A percentile compares a stretch with the other conserved stretches of the same genome.
Conservation (phyloP, 1,140 invertebrate species). For the Trachymyrmex cornetzi region DNA sequence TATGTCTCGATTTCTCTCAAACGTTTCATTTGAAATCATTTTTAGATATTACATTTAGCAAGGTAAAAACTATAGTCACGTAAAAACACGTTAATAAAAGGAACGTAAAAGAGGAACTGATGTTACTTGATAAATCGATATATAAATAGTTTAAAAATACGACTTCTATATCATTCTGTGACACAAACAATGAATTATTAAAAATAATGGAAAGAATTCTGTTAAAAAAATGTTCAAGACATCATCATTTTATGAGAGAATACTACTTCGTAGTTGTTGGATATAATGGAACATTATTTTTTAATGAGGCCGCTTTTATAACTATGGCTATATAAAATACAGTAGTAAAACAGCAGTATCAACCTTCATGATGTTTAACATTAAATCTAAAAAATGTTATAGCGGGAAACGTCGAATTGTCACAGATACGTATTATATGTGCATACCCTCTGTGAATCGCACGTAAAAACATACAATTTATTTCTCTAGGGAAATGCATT, state of each 20-base stretch:
- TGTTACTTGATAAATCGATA: neutral
- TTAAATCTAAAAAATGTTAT: constrained; percentile 39
- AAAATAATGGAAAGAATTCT: constrained; percentile 10
- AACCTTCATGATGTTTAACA: constrained; percentile 15
- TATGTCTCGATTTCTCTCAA: neutral
- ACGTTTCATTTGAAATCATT: neutral
- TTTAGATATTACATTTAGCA: neutral
- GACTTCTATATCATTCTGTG: neutral
- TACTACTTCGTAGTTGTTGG: neutral
- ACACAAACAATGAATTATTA: neutral
- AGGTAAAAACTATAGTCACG: neutral
- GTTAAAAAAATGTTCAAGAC: constrained; percentile 25
- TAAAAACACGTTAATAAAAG: neutral
- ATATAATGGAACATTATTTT: constrained; percentile 39
- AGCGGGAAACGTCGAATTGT: constrained; percentile 40
- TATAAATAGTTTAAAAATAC: neutral
- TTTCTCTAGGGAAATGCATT: neutral
- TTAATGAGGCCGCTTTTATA: constrained; percentile 38
- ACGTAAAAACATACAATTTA: constrained; percentile 3
- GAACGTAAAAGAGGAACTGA: neutral
- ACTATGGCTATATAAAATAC: neutral
- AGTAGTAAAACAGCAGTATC: constrained; percentile 6
- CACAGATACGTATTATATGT: neutral
- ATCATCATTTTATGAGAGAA: neutral
- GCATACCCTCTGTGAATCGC: neutral